A percentile compares a stretch with the other conserved stretches of the same genome.
Evolutionary conservation across 2,797 vertebrate species (phyloP).

Genomic region (Dallia pectoralis): DNA sequence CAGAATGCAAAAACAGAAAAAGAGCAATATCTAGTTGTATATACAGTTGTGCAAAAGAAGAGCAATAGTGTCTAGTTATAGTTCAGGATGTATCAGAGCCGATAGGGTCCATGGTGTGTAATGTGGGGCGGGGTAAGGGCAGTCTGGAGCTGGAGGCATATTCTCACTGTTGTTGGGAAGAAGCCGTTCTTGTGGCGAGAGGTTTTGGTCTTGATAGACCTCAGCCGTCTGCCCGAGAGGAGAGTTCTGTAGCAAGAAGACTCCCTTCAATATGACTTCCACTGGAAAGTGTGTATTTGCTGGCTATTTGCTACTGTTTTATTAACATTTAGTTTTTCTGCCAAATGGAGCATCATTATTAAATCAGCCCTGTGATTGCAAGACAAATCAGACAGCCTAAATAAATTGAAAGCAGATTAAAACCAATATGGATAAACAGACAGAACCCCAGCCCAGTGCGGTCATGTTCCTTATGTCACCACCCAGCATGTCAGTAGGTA

Average conservation of each 20-base stretch:
- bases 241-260: background rate
- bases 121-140: too few relatives aligned
- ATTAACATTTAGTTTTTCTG: background rate
- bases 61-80: too few relatives aligned
- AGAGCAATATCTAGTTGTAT: too few relatives aligned
- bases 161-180: too few relatives aligned
- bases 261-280: background rate
- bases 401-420: background rate
- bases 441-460: background rate
- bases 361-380: background rate
- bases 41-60: too few relatives aligned
- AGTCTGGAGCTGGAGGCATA: too few relatives aligned
- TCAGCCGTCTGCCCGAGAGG: too few relatives aligned
- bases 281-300: background rate
- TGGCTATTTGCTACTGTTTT: background rate
- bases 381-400: background rate
- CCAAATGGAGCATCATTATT: background rate
- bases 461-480: background rate
- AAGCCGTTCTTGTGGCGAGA: too few relatives aligned
- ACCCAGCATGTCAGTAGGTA: background rate
- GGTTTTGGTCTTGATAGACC: too few relatives aligned
- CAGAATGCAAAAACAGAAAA: too few relatives aligned
- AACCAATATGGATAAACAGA: background rate
- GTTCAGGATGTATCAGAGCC: too few relatives aligned
- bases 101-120: too few relatives aligned